Evolutionary conservation across 2,113 vertebrate genomes (phyloP).

Genomic region (Chitala chitala): DNA sequence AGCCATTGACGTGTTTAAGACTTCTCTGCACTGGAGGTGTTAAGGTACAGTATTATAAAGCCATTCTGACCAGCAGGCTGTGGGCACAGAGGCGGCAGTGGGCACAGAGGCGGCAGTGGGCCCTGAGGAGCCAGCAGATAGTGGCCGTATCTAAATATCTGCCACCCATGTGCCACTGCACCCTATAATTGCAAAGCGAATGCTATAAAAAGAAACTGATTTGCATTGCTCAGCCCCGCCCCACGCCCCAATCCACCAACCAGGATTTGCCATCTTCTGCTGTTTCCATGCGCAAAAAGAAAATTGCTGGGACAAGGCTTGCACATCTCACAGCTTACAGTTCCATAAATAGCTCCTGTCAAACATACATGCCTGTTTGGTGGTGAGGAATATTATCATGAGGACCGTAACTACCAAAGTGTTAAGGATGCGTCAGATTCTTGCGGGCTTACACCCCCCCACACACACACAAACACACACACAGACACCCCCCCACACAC

Average conservation of each 20-base stretch:
- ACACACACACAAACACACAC: no score
- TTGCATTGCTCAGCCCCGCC: no score
- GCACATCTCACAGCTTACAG: background rate
- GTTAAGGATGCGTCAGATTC: background rate
- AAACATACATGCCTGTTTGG: background rate
- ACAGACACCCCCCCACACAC: no score
- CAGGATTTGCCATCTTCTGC: background rate
- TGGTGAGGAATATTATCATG: constrained; percentile 2
- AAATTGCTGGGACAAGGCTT: background rate
- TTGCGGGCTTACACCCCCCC: background rate
- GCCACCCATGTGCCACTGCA: background rate
- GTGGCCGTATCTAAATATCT: background rate
- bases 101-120: no score
- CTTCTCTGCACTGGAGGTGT: no score
- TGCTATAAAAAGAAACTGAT: no score
- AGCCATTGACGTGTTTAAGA: no score
- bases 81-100: no score
- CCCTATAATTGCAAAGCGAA: background rate
- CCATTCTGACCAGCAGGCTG: no score
- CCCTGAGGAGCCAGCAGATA: background rate
- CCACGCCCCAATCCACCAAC: background rate
- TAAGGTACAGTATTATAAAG: no score
- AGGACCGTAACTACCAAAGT: background rate
- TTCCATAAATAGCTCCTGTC: constrained; percentile 13
- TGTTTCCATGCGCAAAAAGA: background rate